A percentile compares a stretch with the other conserved stretches of the same genome.
Evolutionary conservation across 2,888 invertebrate species (phyloP).

Genomic region (Melolontha melolontha): DNA sequence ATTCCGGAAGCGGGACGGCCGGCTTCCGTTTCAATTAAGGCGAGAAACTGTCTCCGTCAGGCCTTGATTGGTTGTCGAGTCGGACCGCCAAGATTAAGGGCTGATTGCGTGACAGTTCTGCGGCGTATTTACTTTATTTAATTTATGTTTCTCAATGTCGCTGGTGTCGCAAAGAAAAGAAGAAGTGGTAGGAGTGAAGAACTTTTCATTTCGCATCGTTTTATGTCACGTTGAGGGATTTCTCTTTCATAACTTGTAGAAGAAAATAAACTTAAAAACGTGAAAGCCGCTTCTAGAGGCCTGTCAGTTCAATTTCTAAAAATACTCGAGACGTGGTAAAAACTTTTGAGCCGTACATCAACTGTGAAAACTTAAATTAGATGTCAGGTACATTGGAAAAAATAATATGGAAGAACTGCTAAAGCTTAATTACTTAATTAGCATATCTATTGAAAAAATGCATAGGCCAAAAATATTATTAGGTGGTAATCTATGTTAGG

Average conservation of each 20-base stretch:
- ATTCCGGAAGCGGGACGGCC: conserved; percentile 29
- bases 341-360: no score
- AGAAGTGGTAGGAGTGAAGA: neutral
- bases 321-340: no score
- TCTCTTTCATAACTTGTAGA: conserved; percentile 11
- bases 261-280: conserved; percentile 4
- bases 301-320: neutral
- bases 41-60: conserved; percentile 36
- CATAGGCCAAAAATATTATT: no score
- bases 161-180: conserved; percentile 7
- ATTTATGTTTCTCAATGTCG: conserved; percentile 29
- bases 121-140: conserved; percentile 33
- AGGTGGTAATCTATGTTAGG: no score
- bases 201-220: conserved; percentile 18
- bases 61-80: conserved; percentile 39
- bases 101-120: conserved; percentile 38
- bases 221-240: conserved; percentile 5
- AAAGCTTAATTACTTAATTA: no score
- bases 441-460: no score
- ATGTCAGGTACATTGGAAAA: no score
- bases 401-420: no score
- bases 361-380: no score
- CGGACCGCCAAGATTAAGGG: conserved; percentile 36
- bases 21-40: conserved; percentile 41
- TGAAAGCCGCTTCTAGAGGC: neutral